A percentile compares a stretch with the other conserved stretches of the same genome.
Evolutionary conservation across 2,888 invertebrate genomes (phyloP).

Genomic region (Hirtodrosophila histrioides): DNA sequence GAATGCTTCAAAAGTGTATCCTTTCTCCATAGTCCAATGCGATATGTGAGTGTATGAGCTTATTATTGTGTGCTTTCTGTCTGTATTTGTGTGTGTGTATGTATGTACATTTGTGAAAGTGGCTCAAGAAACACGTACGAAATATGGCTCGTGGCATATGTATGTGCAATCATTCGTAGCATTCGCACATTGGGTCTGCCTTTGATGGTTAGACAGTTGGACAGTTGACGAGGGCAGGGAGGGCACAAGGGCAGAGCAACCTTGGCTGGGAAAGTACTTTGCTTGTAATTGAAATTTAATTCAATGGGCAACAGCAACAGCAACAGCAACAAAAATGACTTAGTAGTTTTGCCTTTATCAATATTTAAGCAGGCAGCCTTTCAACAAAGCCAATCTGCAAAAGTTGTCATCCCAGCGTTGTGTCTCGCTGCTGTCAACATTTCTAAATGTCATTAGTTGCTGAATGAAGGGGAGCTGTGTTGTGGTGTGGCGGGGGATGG

Average conservation of each 20-base stretch:
- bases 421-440: slow-evolving; percentile 38
- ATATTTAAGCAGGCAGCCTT: slow-evolving; percentile 63
- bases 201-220: slow-evolving; percentile 36
- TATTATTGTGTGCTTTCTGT: slow-evolving; percentile 11
- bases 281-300: slow-evolving; percentile 61
- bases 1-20: too few relatives aligned
- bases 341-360: slow-evolving; percentile 52
- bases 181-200: slow-evolving; percentile 23
- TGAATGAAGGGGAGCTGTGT: slow-evolving; percentile 27
- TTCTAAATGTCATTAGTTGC: slow-evolving; percentile 35
- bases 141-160: slow-evolving; percentile 58
- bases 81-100: slow-evolving; percentile 13
- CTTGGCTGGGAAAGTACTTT: slow-evolving; percentile 8
- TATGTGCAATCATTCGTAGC: slow-evolving; percentile 61
- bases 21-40: too few relatives aligned
- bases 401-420: slow-evolving; percentile 10
- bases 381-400: slow-evolving; percentile 34
- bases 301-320: slow-evolving; percentile 29
- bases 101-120: slow-evolving; percentile 42
- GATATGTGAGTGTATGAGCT: too few relatives aligned
- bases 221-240: neutral
- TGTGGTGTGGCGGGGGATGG: neutral
- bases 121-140: slow-evolving; percentile 71
- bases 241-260: neutral
- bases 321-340: slow-evolving; percentile 19